Evolutionary conservation across 2,113 vertebrate genomes (phyloP).

Genomic region (Trachemys scripta): DNA sequence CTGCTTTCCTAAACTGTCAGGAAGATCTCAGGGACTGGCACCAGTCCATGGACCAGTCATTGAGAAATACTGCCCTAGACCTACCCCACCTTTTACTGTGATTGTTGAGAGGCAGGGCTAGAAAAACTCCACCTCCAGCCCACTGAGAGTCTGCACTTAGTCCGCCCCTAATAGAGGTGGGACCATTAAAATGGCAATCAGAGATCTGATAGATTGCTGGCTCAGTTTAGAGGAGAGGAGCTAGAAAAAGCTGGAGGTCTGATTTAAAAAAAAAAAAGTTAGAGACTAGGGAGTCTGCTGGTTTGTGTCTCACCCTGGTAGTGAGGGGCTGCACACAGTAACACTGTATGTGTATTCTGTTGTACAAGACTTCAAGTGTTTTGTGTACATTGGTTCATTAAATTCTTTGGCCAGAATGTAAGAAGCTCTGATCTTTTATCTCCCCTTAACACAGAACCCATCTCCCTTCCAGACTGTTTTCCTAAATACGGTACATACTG

Average conservation of each 20-base stretch:
- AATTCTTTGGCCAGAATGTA: not conserved
- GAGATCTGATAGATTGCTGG: not conserved
- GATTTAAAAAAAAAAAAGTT: slow-evolving; percentile 22
- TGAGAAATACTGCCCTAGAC: not conserved
- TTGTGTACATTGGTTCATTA: not conserved
- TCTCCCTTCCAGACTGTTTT: not conserved
- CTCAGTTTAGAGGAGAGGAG: slow-evolving; percentile 47
- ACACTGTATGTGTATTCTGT: not conserved
- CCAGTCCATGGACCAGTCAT: too few species aligned
- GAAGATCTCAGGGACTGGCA: too few species aligned
- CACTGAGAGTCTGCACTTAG: not conserved
- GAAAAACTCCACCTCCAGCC: not conserved
- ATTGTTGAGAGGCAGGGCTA: not conserved
- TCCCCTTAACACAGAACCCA: not conserved
- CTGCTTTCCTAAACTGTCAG: too few species aligned
- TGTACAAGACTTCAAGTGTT: not conserved
- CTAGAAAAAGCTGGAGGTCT: slow-evolving; percentile 56
- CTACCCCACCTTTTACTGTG: not conserved
- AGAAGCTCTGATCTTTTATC: not conserved
- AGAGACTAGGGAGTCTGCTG: slow-evolving; percentile 13
- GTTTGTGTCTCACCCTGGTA: not conserved
- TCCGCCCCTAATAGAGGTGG: not conserved
- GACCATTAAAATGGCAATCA: not conserved
- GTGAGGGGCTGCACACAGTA: not conserved
- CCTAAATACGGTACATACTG: not conserved